These are phyloP conservation scores for Sebastes variabilis DNA, from an alignment of 2,797 vertebrate species.

Conservation along the genomic window DNA sequence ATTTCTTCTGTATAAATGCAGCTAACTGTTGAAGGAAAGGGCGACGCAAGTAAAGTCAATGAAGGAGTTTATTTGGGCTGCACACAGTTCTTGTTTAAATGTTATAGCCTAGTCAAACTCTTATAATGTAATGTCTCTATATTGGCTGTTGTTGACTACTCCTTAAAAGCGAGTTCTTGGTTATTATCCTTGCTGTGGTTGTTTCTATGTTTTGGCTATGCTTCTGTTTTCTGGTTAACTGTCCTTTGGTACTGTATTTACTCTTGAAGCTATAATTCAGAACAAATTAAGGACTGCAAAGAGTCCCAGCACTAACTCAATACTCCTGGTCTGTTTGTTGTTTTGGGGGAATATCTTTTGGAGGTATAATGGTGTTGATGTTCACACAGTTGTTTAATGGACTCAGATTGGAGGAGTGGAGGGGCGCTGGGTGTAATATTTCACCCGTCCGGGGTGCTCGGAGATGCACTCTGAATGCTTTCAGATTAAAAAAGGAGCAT, in stretches of 20 bases:
- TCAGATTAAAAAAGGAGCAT: constrained; percentile 15
- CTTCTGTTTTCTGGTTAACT: neutral
- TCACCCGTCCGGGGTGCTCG: constrained; percentile 5
- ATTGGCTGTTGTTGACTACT: neutral
- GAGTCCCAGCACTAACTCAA: neutral
- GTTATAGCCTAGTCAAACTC: neutral
- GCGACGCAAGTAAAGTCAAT: neutral
- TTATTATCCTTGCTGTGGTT: neutral
- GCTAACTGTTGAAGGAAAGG: neutral
- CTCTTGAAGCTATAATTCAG: neutral
- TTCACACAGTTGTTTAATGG: constrained; percentile 4
- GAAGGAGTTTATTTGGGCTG: neutral
- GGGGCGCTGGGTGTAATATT: constrained; percentile 7
- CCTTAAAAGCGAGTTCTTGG: neutral
- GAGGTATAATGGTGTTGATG: neutral
- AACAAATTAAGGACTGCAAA: neutral
- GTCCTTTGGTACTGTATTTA: neutral
- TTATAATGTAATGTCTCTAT: neutral
- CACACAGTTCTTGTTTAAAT: neutral
- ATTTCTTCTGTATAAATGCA: neutral
- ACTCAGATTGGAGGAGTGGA: neutral
- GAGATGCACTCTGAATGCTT: constrained; percentile 25
- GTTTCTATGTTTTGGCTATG: neutral
- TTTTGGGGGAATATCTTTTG: neutral
- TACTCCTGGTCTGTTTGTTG: neutral